Base-by-base conservation (phyloP, 2,797 vertebrate genomes). In the Sylvia borin region DNA sequence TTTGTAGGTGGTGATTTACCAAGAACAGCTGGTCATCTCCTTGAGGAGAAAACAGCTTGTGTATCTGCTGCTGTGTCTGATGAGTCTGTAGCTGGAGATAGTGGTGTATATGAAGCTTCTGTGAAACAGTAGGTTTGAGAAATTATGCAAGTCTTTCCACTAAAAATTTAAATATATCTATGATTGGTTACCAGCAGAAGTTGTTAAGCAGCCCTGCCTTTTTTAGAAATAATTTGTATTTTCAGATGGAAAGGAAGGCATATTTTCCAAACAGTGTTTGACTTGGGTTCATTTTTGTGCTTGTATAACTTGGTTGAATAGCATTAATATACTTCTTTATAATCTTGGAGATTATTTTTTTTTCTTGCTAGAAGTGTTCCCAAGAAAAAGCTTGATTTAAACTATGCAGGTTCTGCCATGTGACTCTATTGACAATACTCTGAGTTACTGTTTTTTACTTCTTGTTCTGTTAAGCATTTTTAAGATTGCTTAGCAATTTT, bases 41-140 rank as follows among this genome's bases (percentile, higher is more conserved):
- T 97, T 19, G 97, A 98, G 72, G 98, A 98, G 84, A 98, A 98
- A 74, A 83, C 96, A 3, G 89, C 97, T 6, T 97, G 98, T 47
- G 98, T 98, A 40, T 98, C 98, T 12, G 98, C 98, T 16, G 98
- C 98, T 0, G 98, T 98, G 40, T 98, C 98, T 0, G 98, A 98
- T 32, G 98, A 98, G 78, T 98, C 98, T 6, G 98, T 98, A 83
- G 98, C 98, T 55, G 98, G 98, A 83, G 98, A 98, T 64, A 98
- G 98, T 19, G 98, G 98, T 4, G 98, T 98, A 89, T 98, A 98
- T 10, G 98, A 98, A 95, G 98, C 98, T 15, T 98, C 98, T 21
- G 51, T 98, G 92, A 98, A 98, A 96, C 98, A 97, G 98, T 98
- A 98, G 74, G 97, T 96, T 77, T 78, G n/a, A 25, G 40, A 61